Percentiles rank a stretch among this genome's conserved stretches.
phyloP scores from a whole-genome alignment of 1,140 invertebrate genomes.

The Drosophila orena region DNA sequence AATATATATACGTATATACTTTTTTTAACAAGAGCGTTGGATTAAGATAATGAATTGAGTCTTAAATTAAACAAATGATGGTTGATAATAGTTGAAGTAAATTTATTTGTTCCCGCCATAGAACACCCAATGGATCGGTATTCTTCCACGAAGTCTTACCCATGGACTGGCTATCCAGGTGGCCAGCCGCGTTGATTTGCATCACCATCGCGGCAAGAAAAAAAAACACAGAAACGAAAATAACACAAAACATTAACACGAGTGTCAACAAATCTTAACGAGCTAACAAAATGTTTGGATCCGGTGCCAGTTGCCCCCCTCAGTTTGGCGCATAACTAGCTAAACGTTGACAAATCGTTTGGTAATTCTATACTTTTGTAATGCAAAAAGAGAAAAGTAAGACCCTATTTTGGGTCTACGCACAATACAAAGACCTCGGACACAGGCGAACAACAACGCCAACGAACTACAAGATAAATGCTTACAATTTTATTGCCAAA shows the following conservation, averaged over 20 bases:
- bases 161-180: conserved; percentile 29
- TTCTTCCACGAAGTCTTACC: neutral
- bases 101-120: conserved; percentile 8
- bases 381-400: conserved; percentile 69
- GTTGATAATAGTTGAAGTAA: neutral
- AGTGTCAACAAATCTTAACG: conserved; percentile 78
- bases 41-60: no score
- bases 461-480: conserved; percentile 75
- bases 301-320: conserved; percentile 15
- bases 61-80: neutral
- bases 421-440: conserved; percentile 48
- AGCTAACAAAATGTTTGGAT: conserved; percentile 63
- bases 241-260: conserved; percentile 69
- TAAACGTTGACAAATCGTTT: conserved; percentile 79
- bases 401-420: conserved; percentile 69
- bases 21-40: neutral
- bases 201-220: conserved; percentile 8
- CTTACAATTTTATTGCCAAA: conserved; percentile 79
- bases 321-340: conserved; percentile 35
- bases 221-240: conserved; percentile 37
- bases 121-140: neutral
- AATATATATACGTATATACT: neutral
- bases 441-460: conserved; percentile 41
- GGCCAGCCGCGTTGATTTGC: conserved; percentile 38
- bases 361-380: conserved; percentile 80